phyloP scores from a whole-genome alignment of 2,113 vertebrate genomes.

The Baryphthengus martii region DNA sequence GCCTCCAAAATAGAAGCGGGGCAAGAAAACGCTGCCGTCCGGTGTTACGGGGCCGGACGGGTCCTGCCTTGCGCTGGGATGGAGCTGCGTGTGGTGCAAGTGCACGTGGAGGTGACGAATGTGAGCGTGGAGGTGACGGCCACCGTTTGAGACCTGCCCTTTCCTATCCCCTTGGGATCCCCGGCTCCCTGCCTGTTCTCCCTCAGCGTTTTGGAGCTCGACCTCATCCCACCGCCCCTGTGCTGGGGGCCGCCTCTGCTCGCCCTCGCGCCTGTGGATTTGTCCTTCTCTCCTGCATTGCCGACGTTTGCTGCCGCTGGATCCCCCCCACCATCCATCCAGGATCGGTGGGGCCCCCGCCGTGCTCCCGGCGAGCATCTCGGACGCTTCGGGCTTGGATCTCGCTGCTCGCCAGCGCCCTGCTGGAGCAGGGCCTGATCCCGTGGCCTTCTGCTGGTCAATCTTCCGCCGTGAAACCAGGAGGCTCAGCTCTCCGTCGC shows the following conservation, averaged over 20 bases:
- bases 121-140: accelerated
- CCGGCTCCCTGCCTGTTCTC: background rate
- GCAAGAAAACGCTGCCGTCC: accelerated
- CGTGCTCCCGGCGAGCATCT: accelerated
- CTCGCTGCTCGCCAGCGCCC: background rate
- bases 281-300: background rate
- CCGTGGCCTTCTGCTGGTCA: background rate
- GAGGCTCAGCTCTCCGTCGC: background rate
- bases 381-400: accelerated
- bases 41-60: background rate
- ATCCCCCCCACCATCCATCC: background rate
- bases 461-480: background rate
- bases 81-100: background rate
- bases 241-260: background rate
- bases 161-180: background rate
- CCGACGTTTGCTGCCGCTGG: background rate
- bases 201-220: accelerated
- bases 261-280: background rate
- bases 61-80: background rate
- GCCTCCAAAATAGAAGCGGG: background rate
- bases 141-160: background rate
- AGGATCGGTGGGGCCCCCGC: background rate
- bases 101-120: accelerated
- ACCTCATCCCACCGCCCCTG: background rate
- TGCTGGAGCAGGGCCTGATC: background rate